A percentile compares a stretch with the other conserved stretches of the same genome.
Conservation (phyloP, 2,888 invertebrate genomes). For the Noctua janthe region DNA sequence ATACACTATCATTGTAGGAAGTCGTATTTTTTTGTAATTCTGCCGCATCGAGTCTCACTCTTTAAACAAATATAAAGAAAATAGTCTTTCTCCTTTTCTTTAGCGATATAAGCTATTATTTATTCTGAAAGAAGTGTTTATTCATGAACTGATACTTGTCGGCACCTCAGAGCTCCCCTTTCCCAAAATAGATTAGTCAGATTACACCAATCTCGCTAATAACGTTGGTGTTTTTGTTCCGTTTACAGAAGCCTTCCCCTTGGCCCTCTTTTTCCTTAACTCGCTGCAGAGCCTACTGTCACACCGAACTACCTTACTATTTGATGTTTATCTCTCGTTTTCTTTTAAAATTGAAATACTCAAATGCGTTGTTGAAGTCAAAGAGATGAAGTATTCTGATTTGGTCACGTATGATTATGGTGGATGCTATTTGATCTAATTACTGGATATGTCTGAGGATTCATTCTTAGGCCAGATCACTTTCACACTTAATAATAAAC, state of each 20-base stretch:
- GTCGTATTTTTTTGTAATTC: neutral
- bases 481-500: no score
- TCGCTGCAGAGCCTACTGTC: slow-evolving; percentile 73
- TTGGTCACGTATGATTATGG: neutral
- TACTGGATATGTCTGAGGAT: no score
- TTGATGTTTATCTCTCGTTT: neutral
- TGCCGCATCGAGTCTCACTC: neutral
- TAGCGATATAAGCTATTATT: slow-evolving; percentile 37
- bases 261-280: slow-evolving; percentile 86
- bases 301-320: slow-evolving; percentile 74
- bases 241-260: slow-evolving; percentile 87
- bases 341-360: no score
- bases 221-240: slow-evolving; percentile 90
- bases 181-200: slow-evolving; percentile 90
- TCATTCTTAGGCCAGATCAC: no score
- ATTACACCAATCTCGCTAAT: slow-evolving; percentile 91
- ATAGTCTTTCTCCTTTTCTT: neutral
- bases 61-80: neutral
- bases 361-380: neutral
- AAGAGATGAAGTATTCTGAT: neutral
- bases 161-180: slow-evolving; percentile 80
- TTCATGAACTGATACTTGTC: slow-evolving; percentile 84
- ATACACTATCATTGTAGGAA: neutral
- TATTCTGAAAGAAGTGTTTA: slow-evolving; percentile 61
- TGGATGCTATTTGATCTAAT: no score